Evolutionary conservation across 2,113 vertebrate genomes (phyloP).

Genomic region (Gobiocypris rarus): DNA sequence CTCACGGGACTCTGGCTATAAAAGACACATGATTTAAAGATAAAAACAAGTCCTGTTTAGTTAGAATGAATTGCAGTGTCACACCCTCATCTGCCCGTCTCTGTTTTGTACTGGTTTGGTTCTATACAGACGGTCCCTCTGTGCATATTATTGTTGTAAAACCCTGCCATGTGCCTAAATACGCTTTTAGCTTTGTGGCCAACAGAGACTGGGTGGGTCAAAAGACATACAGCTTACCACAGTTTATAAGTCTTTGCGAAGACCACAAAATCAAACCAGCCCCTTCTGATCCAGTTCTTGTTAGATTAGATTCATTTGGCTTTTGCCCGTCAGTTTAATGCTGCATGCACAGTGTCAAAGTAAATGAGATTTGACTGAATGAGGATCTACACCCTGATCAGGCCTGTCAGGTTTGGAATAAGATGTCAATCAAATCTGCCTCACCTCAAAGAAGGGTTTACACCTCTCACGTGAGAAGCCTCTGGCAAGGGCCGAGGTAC

Average conservation of each 20-base stretch:
- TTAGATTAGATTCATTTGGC: background rate
- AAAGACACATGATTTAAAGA: background rate
- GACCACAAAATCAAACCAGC: background rate
- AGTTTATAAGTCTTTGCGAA: background rate
- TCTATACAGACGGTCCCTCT: background rate
- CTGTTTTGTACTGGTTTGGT: background rate
- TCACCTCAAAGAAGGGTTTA: background rate
- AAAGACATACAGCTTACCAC: background rate
- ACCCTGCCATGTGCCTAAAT: background rate
- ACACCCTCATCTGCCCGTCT: constrained; percentile 7
- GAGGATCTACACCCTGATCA: background rate
- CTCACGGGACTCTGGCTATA: background rate
- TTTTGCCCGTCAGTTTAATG: background rate
- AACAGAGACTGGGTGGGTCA: constrained; percentile 1
- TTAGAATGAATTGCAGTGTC: background rate
- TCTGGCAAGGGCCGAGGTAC: background rate
- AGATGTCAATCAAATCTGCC: background rate
- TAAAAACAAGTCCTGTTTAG: background rate
- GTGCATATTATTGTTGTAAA: background rate
- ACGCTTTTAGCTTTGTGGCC: constrained; percentile 4
- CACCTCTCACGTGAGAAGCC: background rate
- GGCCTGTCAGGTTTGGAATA: background rate
- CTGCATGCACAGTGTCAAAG: background rate
- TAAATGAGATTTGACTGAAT: background rate
- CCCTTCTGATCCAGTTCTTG: background rate